phyloP scores from a whole-genome alignment of 2,113 vertebrate species.

The Misgurnus anguillicaudatus region DNA sequence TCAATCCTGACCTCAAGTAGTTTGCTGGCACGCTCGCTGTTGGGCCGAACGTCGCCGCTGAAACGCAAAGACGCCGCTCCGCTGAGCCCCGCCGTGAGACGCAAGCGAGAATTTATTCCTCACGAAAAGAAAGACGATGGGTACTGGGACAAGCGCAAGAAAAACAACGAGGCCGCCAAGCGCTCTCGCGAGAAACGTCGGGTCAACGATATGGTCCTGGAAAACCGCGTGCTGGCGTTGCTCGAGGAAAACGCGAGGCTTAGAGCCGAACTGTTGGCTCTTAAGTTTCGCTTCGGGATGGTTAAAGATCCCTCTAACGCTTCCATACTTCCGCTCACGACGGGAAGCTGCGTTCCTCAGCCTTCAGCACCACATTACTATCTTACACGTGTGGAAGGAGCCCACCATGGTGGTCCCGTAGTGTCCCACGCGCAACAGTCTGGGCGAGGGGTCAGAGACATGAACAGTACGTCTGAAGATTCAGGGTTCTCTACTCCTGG shows the following conservation, averaged over 20 bases:
- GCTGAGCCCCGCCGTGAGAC: constrained; percentile 53
- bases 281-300: constrained; percentile 82
- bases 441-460: constrained; percentile 57
- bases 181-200: constrained; percentile 82
- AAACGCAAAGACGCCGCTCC: constrained; percentile 67
- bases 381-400: constrained; percentile 54
- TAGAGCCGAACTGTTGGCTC: constrained; percentile 78
- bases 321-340: constrained; percentile 63
- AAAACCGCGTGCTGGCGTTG: constrained; percentile 78
- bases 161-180: constrained; percentile 86
- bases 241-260: constrained; percentile 84
- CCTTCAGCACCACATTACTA: constrained; percentile 61
- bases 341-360: constrained; percentile 57
- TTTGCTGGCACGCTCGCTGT: constrained; percentile 76
- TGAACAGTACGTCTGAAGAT: constrained; percentile 75
- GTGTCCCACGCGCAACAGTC: constrained; percentile 18
- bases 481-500: constrained; percentile 83
- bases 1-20: constrained; percentile 76
- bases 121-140: constrained; percentile 81
- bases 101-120: constrained; percentile 82
- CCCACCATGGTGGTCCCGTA: constrained; percentile 13
- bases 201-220: constrained; percentile 82
- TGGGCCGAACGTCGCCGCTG: constrained; percentile 62
- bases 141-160: constrained; percentile 86
- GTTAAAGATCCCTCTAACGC: constrained; percentile 76